These are phyloP conservation scores for Ophion ventricosus DNA, from an alignment of 2,888 invertebrate species.

Conservation along the genomic window DNA sequence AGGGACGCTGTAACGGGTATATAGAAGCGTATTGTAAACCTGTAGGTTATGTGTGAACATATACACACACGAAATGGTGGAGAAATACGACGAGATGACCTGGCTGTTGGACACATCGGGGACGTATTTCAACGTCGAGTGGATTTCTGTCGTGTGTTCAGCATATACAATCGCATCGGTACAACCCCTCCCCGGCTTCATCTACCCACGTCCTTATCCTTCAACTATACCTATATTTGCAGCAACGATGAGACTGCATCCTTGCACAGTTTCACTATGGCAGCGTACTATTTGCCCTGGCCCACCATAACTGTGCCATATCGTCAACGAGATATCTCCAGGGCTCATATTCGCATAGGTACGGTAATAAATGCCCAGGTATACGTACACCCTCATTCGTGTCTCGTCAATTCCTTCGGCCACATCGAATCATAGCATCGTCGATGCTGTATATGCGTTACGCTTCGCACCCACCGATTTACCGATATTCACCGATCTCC, in stretches of 20 bases:
- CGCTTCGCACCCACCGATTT: slow-evolving; percentile 2
- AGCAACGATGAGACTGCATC: slow-evolving; percentile 35
- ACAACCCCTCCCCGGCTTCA: slow-evolving; percentile 8
- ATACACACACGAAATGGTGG: slow-evolving; percentile 43
- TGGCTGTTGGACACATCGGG: slow-evolving; percentile 66
- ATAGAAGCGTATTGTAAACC: slow-evolving; percentile 45
- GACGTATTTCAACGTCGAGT: slow-evolving; percentile 67
- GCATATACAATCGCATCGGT: slow-evolving; percentile 55
- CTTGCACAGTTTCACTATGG: slow-evolving; percentile 46
- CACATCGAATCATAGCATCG: not conserved
- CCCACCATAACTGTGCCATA: slow-evolving; percentile 25
- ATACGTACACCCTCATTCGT: not conserved
- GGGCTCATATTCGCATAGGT: slow-evolving; percentile 55
- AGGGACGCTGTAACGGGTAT: slow-evolving; percentile 6
- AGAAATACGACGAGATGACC: slow-evolving; percentile 56
- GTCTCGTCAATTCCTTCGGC: slow-evolving; percentile 49
- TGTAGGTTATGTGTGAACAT: slow-evolving; percentile 39
- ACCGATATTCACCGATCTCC: slow-evolving; percentile 19
- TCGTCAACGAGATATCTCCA: slow-evolving; percentile 50
- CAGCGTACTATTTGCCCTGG: slow-evolving; percentile 33
- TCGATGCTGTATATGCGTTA: not conserved
- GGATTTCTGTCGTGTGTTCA: slow-evolving; percentile 63
- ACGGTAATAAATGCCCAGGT: slow-evolving; percentile 63
- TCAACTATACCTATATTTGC: not conserved
- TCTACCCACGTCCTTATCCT: not conserved